Evolutionary conservation across 2,888 invertebrate genomes (phyloP), one percentile per base, ranked within the genome.

Genomic region (Deilephila elpenor): DNA sequence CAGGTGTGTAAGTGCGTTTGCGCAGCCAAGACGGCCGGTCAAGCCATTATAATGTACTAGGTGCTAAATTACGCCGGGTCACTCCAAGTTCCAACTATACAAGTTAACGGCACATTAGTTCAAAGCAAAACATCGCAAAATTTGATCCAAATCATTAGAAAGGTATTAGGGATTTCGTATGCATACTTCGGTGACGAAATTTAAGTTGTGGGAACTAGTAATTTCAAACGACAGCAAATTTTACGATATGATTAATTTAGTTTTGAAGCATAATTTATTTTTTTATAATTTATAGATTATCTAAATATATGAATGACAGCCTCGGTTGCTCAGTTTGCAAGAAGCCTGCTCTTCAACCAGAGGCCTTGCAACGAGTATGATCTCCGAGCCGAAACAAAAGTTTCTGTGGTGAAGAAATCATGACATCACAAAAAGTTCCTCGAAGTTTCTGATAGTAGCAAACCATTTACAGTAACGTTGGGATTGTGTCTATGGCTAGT

Each of bases 1-100:
- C 25, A 67, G 37, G 11, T 29, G 19, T 71, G 20, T 32, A 29
- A 34, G 59, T 67, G 51, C 44, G 67, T 25, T 37, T 37, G 11
- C 37, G 64, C 64, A 25, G 67, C 17, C 17, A 44, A 25, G 8
- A 51, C 51, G 25, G 44, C 17, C 67, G 67, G 51, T 67, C 67
- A 51, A 67, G 51, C 67, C 67, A 67, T 67, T 67, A 67, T 17
- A 67, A 25, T 44, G 44, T 67, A 44, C 51, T 67, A 67, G 67
- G 67, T 67, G 67, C 51, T 67, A 67, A 67, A 67, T 67, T 67
- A 67, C 67, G 7, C 44, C 44, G 44, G 67, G 51, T 67, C 67
- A 67, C 34, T 34, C 62, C 34, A n/a, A 25, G 44, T 62, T n/a
- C 37, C 34, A 37, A 25, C 67, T 67, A 17, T 7, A 67, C 44